These are phyloP conservation scores for Siniperca knerii DNA, from an alignment of 2,113 vertebrate genomes.

Conservation along the genomic window DNA sequence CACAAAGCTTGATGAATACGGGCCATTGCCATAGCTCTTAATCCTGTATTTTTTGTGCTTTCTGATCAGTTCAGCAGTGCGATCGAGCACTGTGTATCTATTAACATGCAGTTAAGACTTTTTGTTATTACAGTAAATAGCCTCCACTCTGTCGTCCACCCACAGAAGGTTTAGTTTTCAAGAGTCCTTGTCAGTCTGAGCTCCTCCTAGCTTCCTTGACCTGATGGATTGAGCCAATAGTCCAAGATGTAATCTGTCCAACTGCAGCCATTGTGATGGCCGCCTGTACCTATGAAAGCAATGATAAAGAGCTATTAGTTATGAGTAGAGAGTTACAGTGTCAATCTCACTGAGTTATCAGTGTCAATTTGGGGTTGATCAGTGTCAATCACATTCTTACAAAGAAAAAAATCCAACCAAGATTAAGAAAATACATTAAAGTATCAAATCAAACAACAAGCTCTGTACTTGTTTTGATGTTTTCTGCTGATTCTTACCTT, in stretches of 20 bases:
- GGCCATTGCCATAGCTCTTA: slow-evolving; percentile 5
- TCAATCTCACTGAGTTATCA: too few species aligned
- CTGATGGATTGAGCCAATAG: slow-evolving; percentile 89
- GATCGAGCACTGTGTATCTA: not conserved
- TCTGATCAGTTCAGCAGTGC: slow-evolving; percentile 18
- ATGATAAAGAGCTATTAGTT: slow-evolving; percentile 13
- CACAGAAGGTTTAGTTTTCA: not conserved
- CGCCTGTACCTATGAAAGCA: slow-evolving; percentile 76
- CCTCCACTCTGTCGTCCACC: not conserved
- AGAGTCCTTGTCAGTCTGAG: slow-evolving; percentile 37
- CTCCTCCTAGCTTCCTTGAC: slow-evolving; percentile 83
- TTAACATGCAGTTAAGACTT: slow-evolving; percentile 50
- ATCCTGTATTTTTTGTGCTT: slow-evolving; percentile 42
- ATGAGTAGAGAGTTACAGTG: not conserved
- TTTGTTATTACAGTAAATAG: slow-evolving; percentile 8
- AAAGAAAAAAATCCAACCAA: not conserved
- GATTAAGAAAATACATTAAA: not conserved
- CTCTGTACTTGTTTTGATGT: not conserved
- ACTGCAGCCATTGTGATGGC: slow-evolving; percentile 92
- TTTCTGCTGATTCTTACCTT: slow-evolving; percentile 81
- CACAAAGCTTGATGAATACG: slow-evolving; percentile 21
- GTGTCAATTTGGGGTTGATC: not conserved
- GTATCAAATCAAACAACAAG: too few species aligned
- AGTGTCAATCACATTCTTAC: not conserved
- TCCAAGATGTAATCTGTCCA: slow-evolving; percentile 91